Evolutionary conservation across 2,888 invertebrate genomes (phyloP), one percentile per base, ranked within the genome.

Genomic region (Aleiodes alternator): DNA sequence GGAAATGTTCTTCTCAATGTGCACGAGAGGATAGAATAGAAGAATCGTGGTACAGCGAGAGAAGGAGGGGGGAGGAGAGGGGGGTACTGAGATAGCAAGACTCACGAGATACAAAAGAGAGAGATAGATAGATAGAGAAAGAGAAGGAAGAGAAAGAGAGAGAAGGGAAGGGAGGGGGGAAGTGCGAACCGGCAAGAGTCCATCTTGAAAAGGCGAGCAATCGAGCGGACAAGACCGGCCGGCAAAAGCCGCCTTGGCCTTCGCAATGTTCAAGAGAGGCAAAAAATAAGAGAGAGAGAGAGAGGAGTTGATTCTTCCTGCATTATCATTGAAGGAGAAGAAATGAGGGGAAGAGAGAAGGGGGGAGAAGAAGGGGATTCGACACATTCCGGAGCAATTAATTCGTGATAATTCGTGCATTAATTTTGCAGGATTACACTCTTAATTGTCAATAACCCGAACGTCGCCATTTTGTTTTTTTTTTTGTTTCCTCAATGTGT

Each of bases 201-300:
- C 75, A 75, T 75, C 71, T 75, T 75, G 71, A 75, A 75, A 64
- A 71, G 11, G 68, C 75, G 75, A 71, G 71, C 75, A 66, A 75
- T 75, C 66, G 57, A 66, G 16, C 66, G 64, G 64, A 31, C 70
- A 73, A 73, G 68, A 73, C 68, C 68, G 68, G 68, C 64, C 66
- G 66, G 55, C 48, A 56, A 73, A 56, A 73, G 68, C 73, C 43
- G 70, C 64, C 74, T 75, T 75, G 70, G 70, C 64, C 74, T 75
- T 70, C 70, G 70, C 59, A n/a, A 59, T n/a, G 59, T 34, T 23
- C 2, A 38, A n/a, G 34, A 59, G 59, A 59, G 43, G 55, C 43
- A 75, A 70, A 50, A 55, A 14, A 69, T n/a, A 31, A 53, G n/a
- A 53, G 38, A 29, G 55, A 64, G 64, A 64, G 31, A 16, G 72